phyloP scores from a whole-genome alignment of 2,113 vertebrate species.

The Carollia perspicillata region DNA sequence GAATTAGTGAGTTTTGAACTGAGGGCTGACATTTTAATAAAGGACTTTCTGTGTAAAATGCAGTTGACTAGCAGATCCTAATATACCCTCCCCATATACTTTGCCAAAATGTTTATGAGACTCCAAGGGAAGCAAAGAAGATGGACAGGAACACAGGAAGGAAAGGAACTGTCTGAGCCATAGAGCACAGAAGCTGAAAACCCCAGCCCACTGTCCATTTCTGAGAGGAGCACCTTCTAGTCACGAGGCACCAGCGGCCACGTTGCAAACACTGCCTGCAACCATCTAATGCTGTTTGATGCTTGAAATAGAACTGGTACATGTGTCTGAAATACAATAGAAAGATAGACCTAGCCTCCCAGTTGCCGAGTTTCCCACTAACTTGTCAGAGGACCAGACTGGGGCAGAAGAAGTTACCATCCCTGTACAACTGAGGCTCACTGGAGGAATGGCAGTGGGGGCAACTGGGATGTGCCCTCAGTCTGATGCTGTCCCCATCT shows the following conservation, averaged over 20 bases:
- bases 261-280: background rate
- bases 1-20: background rate
- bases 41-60: background rate
- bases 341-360: background rate
- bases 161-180: background rate
- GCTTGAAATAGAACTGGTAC: background rate
- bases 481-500: background rate
- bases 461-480: accelerated
- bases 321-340: background rate
- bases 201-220: background rate
- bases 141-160: background rate
- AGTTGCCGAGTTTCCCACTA: background rate
- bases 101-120: background rate
- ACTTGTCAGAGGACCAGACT: background rate
- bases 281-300: background rate
- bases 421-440: accelerated
- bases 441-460: accelerated
- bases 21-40: background rate
- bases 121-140: background rate
- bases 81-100: background rate
- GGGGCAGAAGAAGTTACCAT: background rate
- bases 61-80: background rate
- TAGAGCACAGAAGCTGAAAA: background rate
- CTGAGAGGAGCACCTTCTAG: background rate
- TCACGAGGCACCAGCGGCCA: background rate